Base-by-base conservation (phyloP, 2,113 vertebrate genomes). In the Rhabdomys dilectus region DNA sequence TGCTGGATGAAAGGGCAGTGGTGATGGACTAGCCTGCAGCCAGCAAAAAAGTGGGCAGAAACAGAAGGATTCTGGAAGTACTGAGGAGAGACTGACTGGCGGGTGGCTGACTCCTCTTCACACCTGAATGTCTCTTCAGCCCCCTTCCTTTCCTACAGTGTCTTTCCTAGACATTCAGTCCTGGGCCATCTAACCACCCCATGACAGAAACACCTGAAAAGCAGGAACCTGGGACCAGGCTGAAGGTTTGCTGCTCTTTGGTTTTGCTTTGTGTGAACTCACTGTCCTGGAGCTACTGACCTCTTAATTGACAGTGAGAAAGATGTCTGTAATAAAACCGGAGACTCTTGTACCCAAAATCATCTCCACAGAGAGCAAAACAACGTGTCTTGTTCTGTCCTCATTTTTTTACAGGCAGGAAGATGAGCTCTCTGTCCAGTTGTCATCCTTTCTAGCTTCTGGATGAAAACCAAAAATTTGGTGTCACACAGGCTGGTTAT, bases 231-330 rank as follows among this genome's bases (percentile, higher is more conserved):
- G 51, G 31, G 29, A 39, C n/a, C 34, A n/a, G 51, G 53, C 7
- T 39, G 16, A 60, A 7, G 87, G 16, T 39, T 45, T 34, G n/a
- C 51, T 53, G 29, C n/a, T 42, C 42, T 34, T 5, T 48, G n/a
- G 13, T 78, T 94, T 88, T 66, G 22, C 60, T 70, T 66, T 78
- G 29, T 77, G 80, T 77, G 80, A 81, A 77, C 48, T 80, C 94
- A 24, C 24, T 62, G 24, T 81, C n/a, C 3, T 90, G 48, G 60
- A 12, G 12, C 48, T 29, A 3, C 70, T 76, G 68, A 58, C 58
- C 45, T 94, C 42, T 60, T 76, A 13, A 56, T 48, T 42, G 24
- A 45, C 39, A 42, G 17, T 72, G 53, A 13, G 77, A 66, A 93
- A 45, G 45, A 53, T 31, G 34, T n/a, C 72, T 75, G 17, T 68